Base-by-base conservation (phyloP, 2,888 invertebrate species). In the Ophonus ardosiacus region DNA sequence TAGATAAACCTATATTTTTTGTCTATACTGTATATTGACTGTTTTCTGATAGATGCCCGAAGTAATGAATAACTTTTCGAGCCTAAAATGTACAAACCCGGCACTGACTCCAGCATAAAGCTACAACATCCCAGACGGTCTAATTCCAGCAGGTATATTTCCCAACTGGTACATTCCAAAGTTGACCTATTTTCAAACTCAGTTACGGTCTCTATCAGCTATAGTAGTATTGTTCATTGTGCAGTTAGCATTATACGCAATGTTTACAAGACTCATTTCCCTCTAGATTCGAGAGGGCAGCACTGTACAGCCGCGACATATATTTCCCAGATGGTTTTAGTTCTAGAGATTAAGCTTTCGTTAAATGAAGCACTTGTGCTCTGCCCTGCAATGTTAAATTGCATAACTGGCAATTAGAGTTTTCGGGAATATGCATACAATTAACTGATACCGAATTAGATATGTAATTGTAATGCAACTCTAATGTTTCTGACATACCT, bases 221-320 rank as follows among this genome's bases (percentile, higher is more conserved):
- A 82, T 71, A 31, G 31, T 31, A 51, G 10, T 51, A 57, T 83
- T 83, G 83, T 83, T 83, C 68, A 74, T 68, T 57, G 74, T 59
- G 61, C 56, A 68, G 82, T 82, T 82, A 71, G 57, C 61, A 83
- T 83, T 71, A 83, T 43, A 83, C 83, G 57, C 83, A 83, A 81
- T 81, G 83, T 71, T 57, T 74, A 83, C 68, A 83, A 74, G 83
- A 59, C 56, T 71, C 68, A 81, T 81, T 81, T 83, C 83, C 83
- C 83, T 21, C 18, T 76, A 61, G 82, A 74, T 68, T 74, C 24
- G n/a, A 40, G 65, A n/a, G 65, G 68, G 57, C 18, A 56, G 71
- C 82, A 74, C 40, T 74, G 57, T 74, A 82, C 61, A 21, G 40
- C 38, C 40, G 31, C 68, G 81, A 81, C 81, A 68, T 63, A 65